These are phyloP conservation scores for Xenopus borealis DNA, from an alignment of 2,113 vertebrate species.

Conservation along the genomic window DNA sequence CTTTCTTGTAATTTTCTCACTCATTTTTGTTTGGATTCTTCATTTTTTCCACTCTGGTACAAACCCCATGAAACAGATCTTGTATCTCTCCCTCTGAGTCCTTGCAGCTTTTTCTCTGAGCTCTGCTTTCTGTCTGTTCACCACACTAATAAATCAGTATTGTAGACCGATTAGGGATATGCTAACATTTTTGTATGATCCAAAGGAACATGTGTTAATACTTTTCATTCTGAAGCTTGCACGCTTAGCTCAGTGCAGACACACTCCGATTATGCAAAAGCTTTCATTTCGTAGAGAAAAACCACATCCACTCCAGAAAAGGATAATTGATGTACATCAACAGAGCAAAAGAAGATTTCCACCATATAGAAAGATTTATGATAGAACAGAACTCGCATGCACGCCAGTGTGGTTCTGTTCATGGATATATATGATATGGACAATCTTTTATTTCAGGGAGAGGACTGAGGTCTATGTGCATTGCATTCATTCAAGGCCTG, in stretches of 20 bases:
- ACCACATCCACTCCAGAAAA: background rate
- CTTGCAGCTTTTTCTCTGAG: slow-evolving; percentile 14
- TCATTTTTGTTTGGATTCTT: slow-evolving; percentile 14
- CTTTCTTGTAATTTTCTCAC: slow-evolving; percentile 15
- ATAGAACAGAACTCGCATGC: too few species aligned
- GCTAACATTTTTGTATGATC: slow-evolving; percentile 33
- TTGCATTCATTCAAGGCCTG: too few species aligned
- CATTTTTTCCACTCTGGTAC: slow-evolving; percentile 14
- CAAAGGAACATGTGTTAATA: slow-evolving; percentile 37
- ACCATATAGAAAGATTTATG: background rate
- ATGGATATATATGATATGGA: too few species aligned
- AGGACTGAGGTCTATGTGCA: too few species aligned
- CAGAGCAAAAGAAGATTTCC: background rate
- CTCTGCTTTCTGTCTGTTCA: slow-evolving; percentile 30
- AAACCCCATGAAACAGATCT: slow-evolving; percentile 28
- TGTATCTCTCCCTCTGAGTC: slow-evolving; percentile 13
- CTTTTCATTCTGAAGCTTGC: slow-evolving; percentile 22
- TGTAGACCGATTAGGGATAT: slow-evolving; percentile 24
- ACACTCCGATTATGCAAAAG: slow-evolving; percentile 4
- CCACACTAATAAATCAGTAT: slow-evolving; percentile 37
- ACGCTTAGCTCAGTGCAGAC: slow-evolving; percentile 17
- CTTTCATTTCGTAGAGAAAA: slow-evolving; percentile 4
- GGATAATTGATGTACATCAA: background rate
- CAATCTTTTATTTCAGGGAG: background rate
- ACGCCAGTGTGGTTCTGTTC: too few species aligned